phyloP scores from a whole-genome alignment of 2,797 vertebrate genomes.

The Crypturellus tataupa region DNA sequence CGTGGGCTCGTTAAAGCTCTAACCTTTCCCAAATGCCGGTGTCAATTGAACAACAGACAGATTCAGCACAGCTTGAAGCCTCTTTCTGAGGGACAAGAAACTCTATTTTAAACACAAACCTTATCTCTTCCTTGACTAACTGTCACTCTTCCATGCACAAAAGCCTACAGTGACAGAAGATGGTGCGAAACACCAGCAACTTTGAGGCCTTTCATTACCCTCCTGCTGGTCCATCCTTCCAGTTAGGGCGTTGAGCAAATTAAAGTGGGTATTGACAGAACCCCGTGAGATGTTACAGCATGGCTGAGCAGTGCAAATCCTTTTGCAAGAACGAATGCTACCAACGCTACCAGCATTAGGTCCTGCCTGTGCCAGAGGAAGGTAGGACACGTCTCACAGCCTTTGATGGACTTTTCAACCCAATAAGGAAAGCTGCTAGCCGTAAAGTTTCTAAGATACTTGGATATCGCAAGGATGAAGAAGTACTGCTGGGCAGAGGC shows the following conservation, averaged over 20 bases:
- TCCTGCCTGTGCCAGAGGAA: neutral
- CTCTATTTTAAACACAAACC: neutral
- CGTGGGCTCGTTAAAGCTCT: neutral
- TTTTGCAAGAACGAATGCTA: rapidly evolving
- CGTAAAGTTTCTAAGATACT: neutral
- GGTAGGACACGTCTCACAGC: rapidly evolving
- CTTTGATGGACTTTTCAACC: neutral
- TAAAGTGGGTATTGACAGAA: neutral
- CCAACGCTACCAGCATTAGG: neutral
- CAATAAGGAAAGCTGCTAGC: neutral
- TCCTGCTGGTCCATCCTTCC: neutral
- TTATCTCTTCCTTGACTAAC: neutral
- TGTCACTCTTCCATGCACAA: neutral
- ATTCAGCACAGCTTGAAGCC: conserved; percentile 3
- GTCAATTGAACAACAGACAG: neutral
- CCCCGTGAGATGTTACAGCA: neutral
- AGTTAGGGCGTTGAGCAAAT: neutral
- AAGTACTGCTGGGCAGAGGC: neutral
- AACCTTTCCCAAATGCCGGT: neutral
- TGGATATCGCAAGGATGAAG: neutral
- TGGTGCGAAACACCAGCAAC: neutral
- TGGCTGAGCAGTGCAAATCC: neutral
- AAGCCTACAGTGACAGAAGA: neutral
- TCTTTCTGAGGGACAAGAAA: neutral
- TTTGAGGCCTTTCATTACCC: neutral